A percentile compares a stretch with the other conserved stretches of the same genome.
These are phyloP conservation scores for Caenorhabditis sinica DNA, from an alignment of 2,888 invertebrate genomes.

Conservation along the genomic window DNA sequence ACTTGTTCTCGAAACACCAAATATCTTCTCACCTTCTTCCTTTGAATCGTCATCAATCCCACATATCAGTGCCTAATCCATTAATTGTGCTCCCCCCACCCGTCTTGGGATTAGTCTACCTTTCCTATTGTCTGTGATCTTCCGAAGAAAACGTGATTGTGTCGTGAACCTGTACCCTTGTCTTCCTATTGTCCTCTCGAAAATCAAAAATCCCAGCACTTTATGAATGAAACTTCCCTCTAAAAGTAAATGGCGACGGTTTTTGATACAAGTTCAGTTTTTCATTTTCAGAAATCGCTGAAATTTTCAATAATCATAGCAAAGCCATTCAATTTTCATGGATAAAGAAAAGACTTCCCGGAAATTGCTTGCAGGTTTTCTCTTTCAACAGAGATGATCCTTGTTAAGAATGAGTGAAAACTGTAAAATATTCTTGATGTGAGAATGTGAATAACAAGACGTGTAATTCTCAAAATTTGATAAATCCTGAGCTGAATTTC, in stretches of 20 bases:
- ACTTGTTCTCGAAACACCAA: slow-evolving; percentile 27
- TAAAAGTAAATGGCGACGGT: background rate
- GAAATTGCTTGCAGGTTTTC: slow-evolving; percentile 33
- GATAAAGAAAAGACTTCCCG: background rate
- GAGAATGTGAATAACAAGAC: slow-evolving; percentile 22
- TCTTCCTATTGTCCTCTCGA: background rate
- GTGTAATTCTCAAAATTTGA: slow-evolving; percentile 15
- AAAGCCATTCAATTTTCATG: background rate
- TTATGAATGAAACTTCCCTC: slow-evolving; percentile 16
- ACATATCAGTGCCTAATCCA: slow-evolving; percentile 40
- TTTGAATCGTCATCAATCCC: slow-evolving; percentile 39
- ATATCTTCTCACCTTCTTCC: background rate
- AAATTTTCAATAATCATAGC: slow-evolving; percentile 2
- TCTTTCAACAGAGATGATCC: slow-evolving; percentile 6
- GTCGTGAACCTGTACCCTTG: slow-evolving; percentile 48
- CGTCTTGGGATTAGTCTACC: slow-evolving; percentile 43
- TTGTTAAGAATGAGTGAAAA: slow-evolving; percentile 20
- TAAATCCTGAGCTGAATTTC: slow-evolving; percentile 7
- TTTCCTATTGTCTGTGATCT: slow-evolving; percentile 34
- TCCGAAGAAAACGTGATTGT: slow-evolving; percentile 45
- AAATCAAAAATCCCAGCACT: slow-evolving; percentile 37
- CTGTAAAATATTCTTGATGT: slow-evolving; percentile 18
- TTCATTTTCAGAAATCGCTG: background rate
- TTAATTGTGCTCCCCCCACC: slow-evolving; percentile 44
- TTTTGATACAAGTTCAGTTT: slow-evolving; percentile 27